Percentiles rank a stretch among this genome's conserved stretches.
phyloP scores from a whole-genome alignment of 2,113 vertebrate genomes.

The Dipodomys spectabilis region DNA sequence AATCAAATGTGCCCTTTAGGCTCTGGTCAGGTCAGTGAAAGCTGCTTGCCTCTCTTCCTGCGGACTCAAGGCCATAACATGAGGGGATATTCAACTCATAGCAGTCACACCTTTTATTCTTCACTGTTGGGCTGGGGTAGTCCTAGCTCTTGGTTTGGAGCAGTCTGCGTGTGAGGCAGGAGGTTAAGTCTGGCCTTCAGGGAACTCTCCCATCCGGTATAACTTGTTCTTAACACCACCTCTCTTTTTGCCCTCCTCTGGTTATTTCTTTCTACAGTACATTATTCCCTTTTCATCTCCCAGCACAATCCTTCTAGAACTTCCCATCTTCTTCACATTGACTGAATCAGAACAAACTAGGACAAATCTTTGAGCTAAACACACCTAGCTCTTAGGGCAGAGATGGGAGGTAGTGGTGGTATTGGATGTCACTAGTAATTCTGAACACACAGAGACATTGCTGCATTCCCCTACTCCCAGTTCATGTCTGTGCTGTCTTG shows the following conservation, averaged over 20 bases:
- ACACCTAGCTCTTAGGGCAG: not conserved
- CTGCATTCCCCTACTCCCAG: not conserved
- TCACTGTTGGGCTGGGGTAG: not conserved
- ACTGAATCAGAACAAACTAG: not conserved
- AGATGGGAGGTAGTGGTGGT: not conserved
- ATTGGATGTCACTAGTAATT: not conserved
- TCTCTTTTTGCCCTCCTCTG: not conserved
- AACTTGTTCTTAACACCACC: not conserved
- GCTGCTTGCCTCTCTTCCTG: not conserved
- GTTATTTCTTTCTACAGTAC: not conserved
- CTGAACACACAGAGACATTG: not conserved
- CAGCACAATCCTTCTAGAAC: not conserved
- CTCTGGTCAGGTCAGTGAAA: not conserved
- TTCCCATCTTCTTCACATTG: slow-evolving; percentile 16
- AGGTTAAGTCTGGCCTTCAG: not conserved
- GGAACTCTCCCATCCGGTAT: not conserved
- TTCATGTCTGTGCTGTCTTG: not conserved
- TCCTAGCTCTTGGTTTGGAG: not conserved
- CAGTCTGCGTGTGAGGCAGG: not conserved
- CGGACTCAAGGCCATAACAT: not conserved
- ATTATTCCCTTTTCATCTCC: not conserved
- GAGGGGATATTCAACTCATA: not conserved
- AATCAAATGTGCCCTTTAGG: not conserved
- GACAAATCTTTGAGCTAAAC: slow-evolving; percentile 26
- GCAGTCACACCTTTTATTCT: not conserved